Base-by-base conservation (phyloP, 2,113 vertebrate genomes). In the Paedocypris sp. region DNA sequence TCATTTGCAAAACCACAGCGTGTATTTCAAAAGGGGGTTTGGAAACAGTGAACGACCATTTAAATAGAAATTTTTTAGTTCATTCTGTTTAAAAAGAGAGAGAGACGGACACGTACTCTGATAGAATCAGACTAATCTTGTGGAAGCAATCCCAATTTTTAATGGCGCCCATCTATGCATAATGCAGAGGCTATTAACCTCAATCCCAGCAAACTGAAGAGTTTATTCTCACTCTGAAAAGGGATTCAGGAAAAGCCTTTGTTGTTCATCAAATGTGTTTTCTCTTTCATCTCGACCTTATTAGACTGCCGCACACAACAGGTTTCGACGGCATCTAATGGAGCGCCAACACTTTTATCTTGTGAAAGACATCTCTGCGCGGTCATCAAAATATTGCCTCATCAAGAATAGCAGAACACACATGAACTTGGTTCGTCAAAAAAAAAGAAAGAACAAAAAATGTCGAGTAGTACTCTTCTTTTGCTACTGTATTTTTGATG, bases 401-500 rank as follows among this genome's bases (percentile, higher is more conserved):
- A 52, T 28, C 22, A 6, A 6, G 6, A 15, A 16, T 19, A 15
- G 13, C 38, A 54, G 15, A 54, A 53, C 33, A 11, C 20, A 38
- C 10, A 29, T 5, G n/a, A n/a, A n/a, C n/a, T n/a, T n/a, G n/a
- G n/a, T n/a, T n/a, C n/a, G n/a, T n/a, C n/a, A n/a, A n/a, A n/a
- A n/a, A n/a, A n/a, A n/a, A n/a, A n/a, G n/a, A n/a, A n/a, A n/a
- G n/a, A n/a, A n/a, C n/a, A n/a, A n/a, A n/a, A n/a, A n/a, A n/a
- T n/a, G n/a, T n/a, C n/a, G n/a, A n/a, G n/a, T n/a, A n/a, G n/a
- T n/a, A n/a, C n/a, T n/a, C n/a, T 39, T 33, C 25, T 33, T 48
- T 10, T 12, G 26, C 13, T 39, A 3, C 38, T 52, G 32, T 47
- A 62, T 62, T 51, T 57, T 66, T 70, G 45, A 70, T 66, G 28